Conservation (phyloP, 2,113 vertebrate genomes). For the Peromyscus polionotus region DNA sequence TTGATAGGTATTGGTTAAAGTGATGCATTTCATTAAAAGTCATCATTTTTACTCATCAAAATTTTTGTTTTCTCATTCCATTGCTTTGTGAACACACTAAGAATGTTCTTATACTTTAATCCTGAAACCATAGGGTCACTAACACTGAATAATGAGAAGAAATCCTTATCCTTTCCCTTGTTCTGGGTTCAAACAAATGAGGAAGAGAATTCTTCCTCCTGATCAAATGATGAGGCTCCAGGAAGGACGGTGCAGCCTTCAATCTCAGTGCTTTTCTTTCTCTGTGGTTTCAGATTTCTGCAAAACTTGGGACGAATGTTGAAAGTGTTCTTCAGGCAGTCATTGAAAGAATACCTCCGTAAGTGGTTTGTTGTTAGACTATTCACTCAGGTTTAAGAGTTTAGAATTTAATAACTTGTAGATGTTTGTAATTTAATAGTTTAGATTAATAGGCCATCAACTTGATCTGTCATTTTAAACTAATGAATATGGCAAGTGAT, state of each 20-base stretch:
- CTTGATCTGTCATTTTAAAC: neutral
- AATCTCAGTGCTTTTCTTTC: slow-evolving; percentile 60
- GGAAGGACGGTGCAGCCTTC: neutral
- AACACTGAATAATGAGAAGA: neutral
- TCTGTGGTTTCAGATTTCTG: slow-evolving; percentile 93
- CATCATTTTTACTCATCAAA: neutral
- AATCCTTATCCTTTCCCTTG: neutral
- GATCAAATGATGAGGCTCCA: neutral
- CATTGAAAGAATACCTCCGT: slow-evolving; percentile 95
- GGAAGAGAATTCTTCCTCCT: slow-evolving; percentile 13
- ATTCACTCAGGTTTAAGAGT: neutral
- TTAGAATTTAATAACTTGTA: neutral
- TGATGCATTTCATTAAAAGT: neutral
- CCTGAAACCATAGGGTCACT: neutral
- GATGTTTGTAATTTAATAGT: neutral
- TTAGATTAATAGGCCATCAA: neutral
- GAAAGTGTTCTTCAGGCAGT: slow-evolving; percentile 93
- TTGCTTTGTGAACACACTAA: neutral
- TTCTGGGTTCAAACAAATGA: neutral
- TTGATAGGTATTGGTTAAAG: neutral
- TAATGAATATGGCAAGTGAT: neutral
- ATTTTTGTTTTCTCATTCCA: neutral
- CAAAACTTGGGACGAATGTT: slow-evolving; percentile 96
- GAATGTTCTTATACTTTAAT: neutral
- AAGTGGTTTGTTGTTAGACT: slow-evolving; percentile 82